A percentile compares a stretch with the other conserved stretches of the same genome.
Conservation (phyloP, 2,113 vertebrate species). For the Amphiprion percula region DNA sequence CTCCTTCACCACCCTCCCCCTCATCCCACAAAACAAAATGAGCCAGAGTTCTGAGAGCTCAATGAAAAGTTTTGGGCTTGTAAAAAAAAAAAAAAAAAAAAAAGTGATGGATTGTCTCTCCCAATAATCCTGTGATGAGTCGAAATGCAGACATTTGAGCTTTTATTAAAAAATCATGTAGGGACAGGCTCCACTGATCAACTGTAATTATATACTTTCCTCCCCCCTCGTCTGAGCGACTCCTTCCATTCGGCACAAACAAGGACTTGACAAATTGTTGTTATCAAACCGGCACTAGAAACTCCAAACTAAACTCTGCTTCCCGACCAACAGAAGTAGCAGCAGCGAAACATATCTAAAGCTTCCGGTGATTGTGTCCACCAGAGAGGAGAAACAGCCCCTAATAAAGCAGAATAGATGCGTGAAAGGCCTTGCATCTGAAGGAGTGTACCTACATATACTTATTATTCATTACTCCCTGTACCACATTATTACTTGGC, state of each 20-base stretch:
- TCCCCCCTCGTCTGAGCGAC: conserved; percentile 28
- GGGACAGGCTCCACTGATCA: conserved; percentile 60
- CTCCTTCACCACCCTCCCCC: neutral
- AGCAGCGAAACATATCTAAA: conserved; percentile 54
- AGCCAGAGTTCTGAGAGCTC: conserved; percentile 49
- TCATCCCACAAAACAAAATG: conserved; percentile 25
- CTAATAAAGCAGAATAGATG: conserved; percentile 75
- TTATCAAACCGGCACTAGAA: conserved; percentile 48
- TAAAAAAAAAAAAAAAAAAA: neutral
- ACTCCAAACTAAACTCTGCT: conserved; percentile 20
- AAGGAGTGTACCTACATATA: conserved; percentile 71
- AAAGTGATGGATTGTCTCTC: conserved; percentile 41
- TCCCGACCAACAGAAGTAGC: conserved; percentile 40
- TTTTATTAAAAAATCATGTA: conserved; percentile 40
- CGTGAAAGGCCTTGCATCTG: conserved; percentile 59
- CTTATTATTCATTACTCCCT: conserved; percentile 81
- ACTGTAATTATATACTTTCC: conserved; percentile 61
- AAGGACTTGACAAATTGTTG: conserved; percentile 68
- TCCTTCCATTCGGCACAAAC: conserved; percentile 68
- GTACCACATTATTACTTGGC: conserved; percentile 78
- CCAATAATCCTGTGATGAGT: conserved; percentile 32
- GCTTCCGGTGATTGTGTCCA: conserved; percentile 48
- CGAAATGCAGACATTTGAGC: conserved; percentile 42
- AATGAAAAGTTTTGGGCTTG: conserved; percentile 62
- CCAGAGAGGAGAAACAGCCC: conserved; percentile 31